Evolutionary conservation across 2,797 vertebrate species (phyloP).

Genomic region (Phyllotis vaccarum): DNA sequence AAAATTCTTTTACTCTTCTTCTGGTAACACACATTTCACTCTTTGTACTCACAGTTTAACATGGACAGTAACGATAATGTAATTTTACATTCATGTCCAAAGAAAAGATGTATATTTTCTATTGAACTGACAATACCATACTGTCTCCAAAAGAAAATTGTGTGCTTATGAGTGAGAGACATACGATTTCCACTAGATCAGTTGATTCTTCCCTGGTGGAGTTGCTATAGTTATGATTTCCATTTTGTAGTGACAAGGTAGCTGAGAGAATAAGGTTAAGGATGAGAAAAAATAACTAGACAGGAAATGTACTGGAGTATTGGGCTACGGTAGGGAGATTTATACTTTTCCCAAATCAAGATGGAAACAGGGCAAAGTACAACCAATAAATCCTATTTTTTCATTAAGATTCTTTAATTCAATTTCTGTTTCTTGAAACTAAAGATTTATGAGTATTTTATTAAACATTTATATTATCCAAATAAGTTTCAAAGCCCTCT

Average conservation of each 20-base stretch:
- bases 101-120: background rate
- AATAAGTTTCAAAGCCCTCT: background rate
- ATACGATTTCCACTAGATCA: background rate
- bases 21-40: background rate
- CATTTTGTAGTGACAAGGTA: background rate
- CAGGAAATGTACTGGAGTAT: background rate
- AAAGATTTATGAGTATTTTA: background rate
- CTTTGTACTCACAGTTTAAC: background rate
- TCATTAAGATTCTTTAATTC: background rate
- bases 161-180: background rate
- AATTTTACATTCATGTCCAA: background rate
- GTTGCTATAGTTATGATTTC: background rate
- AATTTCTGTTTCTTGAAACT: conserved; percentile 32
- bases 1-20: background rate
- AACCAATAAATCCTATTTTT: background rate
- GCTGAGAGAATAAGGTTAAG: conserved; percentile 3
- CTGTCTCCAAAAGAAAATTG: background rate
- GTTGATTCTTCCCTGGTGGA: background rate
- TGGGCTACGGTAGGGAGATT: background rate
- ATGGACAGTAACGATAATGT: background rate
- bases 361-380: background rate
- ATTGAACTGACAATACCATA: background rate
- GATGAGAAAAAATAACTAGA: background rate
- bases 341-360: conserved; percentile 26
- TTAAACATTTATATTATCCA: background rate